These are phyloP conservation scores for Chirona hameri DNA, from an alignment of 2,888 invertebrate genomes.

Conservation along the genomic window DNA sequence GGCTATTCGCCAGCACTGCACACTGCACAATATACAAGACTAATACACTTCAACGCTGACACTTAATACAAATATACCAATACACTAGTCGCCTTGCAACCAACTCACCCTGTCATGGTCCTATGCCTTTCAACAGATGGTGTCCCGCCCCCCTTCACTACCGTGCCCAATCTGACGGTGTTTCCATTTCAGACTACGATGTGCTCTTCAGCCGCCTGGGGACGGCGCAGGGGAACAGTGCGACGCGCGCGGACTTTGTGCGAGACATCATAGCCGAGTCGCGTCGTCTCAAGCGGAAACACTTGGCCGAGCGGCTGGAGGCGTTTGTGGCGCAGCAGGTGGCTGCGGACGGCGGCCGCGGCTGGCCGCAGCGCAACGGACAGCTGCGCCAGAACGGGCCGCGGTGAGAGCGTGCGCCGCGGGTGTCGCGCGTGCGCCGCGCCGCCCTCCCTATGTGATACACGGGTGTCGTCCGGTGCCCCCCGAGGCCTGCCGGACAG, in stretches of 20 bases:
- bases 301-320: slow-evolving; percentile 37
- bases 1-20: too few relatives aligned
- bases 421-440: slow-evolving; percentile 34
- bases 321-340: slow-evolving; percentile 36
- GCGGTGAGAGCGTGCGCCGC: slow-evolving; percentile 30
- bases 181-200: background rate
- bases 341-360: background rate
- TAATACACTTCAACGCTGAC: too few relatives aligned
- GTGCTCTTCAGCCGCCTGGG: slow-evolving; percentile 7
- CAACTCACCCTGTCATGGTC: too few relatives aligned
- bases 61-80: too few relatives aligned
- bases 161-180: background rate
- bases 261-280: slow-evolving; percentile 39
- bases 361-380: slow-evolving; percentile 7
- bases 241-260: slow-evolving; percentile 36
- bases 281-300: slow-evolving; percentile 39
- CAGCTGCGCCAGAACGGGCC: slow-evolving; percentile 30
- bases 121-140: too few relatives aligned
- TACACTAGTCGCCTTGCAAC: too few relatives aligned
- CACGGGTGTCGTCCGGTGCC: background rate
- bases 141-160: background rate
- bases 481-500: too few relatives aligned
- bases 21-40: too few relatives aligned
- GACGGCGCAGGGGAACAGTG: slow-evolving; percentile 37
- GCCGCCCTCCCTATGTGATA: slow-evolving; percentile 3